These are phyloP conservation scores for Atherinomorus stipes DNA, from an alignment of 2,113 vertebrate genomes.

Conservation along the genomic window DNA sequence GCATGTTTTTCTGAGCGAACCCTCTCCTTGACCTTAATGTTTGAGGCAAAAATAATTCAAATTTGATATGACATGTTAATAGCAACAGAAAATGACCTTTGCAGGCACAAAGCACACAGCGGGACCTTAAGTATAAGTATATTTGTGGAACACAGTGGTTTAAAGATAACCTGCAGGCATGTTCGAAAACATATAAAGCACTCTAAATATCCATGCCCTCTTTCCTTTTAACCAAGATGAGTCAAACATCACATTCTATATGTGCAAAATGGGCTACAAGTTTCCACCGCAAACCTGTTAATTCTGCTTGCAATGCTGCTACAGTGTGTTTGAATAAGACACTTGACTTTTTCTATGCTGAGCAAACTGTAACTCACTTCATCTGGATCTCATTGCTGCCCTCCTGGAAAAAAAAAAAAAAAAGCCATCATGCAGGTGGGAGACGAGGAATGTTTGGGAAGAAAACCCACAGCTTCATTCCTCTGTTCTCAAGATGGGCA, in stretches of 20 bases:
- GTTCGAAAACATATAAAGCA: not conserved
- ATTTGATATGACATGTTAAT: conserved; percentile 59
- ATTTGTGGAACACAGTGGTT: not conserved
- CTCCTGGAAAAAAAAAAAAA: conserved; percentile 26
- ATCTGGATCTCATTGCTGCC: conserved; percentile 47
- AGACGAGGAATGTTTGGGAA: conserved; percentile 49
- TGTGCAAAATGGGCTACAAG: not conserved
- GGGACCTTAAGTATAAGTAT: conserved; percentile 49
- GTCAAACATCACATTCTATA: not conserved
- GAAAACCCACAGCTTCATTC: conserved; percentile 47
- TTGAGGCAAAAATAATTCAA: conserved; percentile 5
- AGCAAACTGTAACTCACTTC: conserved; percentile 27
- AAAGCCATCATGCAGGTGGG: conserved; percentile 57
- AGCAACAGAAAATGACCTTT: conserved; percentile 64
- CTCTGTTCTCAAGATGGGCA: conserved; percentile 26
- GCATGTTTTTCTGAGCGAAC: not conserved
- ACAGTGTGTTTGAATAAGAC: not conserved
- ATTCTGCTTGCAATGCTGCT: conserved; percentile 5
- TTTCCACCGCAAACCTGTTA: not conserved
- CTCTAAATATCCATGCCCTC: not conserved
- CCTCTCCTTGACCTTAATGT: conserved; percentile 14
- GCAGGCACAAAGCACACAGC: conserved; percentile 38
- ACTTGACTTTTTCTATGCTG: conserved; percentile 29
- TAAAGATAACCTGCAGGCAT: not conserved
- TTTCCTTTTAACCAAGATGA: not conserved